A percentile compares a stretch with the other conserved stretches of the same genome.
These are phyloP conservation scores for Melipona beecheii DNA, from an alignment of 2,888 invertebrate species.

Conservation along the genomic window DNA sequence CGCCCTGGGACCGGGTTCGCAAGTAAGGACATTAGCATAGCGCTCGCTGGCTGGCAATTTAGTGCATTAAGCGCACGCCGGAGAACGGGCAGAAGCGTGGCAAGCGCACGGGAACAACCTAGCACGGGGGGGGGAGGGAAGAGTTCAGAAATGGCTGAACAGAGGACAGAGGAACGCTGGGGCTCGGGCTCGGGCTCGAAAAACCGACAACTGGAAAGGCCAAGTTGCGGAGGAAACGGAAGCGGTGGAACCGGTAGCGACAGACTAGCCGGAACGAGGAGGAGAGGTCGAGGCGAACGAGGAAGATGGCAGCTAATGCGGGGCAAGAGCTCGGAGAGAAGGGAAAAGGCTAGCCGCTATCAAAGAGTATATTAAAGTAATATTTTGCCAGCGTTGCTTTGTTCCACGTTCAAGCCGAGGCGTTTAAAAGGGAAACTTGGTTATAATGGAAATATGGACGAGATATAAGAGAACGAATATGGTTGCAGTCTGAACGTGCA, in stretches of 20 bases:
- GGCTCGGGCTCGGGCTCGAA: constrained; percentile 9
- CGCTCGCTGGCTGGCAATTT: constrained; percentile 76
- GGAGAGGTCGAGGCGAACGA: constrained; percentile 1
- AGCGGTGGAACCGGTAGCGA: neutral
- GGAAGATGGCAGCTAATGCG: constrained; percentile 22
- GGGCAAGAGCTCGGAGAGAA: neutral
- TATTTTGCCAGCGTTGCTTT: constrained; percentile 14
- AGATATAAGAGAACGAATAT: too few relatives aligned
- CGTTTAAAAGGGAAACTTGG: constrained; percentile 6
- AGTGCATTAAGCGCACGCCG: constrained; percentile 70
- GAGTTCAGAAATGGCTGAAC: constrained; percentile 7
- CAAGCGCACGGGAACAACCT: neutral
- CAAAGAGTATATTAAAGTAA: constrained; percentile 26
- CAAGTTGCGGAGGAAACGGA: neutral
- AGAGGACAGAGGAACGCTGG: neutral
- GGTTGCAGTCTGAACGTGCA: too few relatives aligned
- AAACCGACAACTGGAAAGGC: constrained; percentile 15
- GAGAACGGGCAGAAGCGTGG: constrained; percentile 24
- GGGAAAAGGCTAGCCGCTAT: neutral
- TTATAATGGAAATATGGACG: neutral
- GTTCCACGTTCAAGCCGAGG: neutral
- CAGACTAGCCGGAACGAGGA: neutral
- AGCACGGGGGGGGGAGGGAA: neutral
- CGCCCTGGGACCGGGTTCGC: constrained; percentile 67
- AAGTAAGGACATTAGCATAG: constrained; percentile 78